Evolutionary conservation across 1,140 invertebrate genomes (phyloP), one percentile per base, ranked within the genome.

Genomic region (Drosophila sp.): DNA sequence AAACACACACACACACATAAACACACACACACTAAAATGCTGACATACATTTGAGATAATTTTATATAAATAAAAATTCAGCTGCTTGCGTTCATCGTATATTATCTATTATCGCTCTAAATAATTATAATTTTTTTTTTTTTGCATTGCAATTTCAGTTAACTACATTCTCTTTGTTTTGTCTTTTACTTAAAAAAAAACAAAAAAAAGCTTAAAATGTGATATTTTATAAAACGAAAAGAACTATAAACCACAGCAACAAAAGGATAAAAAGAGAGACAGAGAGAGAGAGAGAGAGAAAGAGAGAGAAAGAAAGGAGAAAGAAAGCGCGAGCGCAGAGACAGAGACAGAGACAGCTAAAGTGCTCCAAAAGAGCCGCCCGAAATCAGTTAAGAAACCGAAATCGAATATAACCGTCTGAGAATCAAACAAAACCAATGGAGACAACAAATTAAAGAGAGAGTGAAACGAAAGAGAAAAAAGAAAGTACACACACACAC

Each of bases 171-270:
- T 29, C 27, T 61, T 80, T 40, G 14, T 71, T 50, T 50, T 74
- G 77, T 64, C 73, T 58, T 51, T 75, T 72, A 76, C 40, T 69
- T 53, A 75, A 67, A 46, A 36, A 2, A 50, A 36, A 34, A 21
- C 36, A 77, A 73, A 71, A 76, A 80, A 87, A 90, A 89, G 87
- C 87, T 90, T 90, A 78, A 89, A 90, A 90, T 90, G 87, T 90
- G 87, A 90, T 90, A 90, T 90, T 90, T 90, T 90, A 81, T 78
- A 90, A 89, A 90, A 90, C 78, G 74, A 71, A 43, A 54, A 90
- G 81, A 90, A 90, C 78, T 80, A 71, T 56, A 45, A 67, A 66
- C 66, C 66, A 72, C 61, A 72, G 63, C 25, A 34, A 51, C 64
- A 51, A 29, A 51, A 21, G 21, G 48, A 32, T 1, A 50, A 25